Percentiles rank a stretch among this genome's conserved stretches.
Evolutionary conservation across 2,797 vertebrate genomes (phyloP).

Genomic region (Crypturellus tataupa): DNA sequence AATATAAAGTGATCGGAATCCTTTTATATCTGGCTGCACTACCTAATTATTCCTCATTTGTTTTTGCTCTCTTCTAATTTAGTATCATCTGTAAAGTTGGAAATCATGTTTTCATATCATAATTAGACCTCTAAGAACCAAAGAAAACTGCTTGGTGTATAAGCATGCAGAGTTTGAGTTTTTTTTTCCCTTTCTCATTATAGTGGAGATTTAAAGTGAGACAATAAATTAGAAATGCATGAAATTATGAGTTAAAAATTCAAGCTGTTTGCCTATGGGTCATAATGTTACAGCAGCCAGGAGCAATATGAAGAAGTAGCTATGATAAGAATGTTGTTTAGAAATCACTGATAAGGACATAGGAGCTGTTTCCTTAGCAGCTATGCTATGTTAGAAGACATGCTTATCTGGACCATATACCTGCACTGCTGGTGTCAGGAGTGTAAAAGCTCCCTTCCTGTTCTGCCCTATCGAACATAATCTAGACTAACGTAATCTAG

Average conservation of each 20-base stretch:
- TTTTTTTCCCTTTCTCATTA: constrained; percentile 41
- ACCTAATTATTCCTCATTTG: constrained; percentile 83
- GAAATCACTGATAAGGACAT: not conserved
- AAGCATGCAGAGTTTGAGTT: not conserved
- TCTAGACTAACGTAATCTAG: not conserved
- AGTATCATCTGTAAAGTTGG: constrained; percentile 80
- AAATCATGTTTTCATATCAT: constrained; percentile 82
- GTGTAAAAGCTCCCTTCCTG: not conserved
- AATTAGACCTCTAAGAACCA: constrained; percentile 80
- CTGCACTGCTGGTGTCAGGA: not conserved
- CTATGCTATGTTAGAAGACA: accelerated
- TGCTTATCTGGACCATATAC: not conserved
- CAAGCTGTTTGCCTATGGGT: constrained; percentile 45
- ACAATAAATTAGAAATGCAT: constrained; percentile 76
- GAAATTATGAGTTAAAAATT: constrained; percentile 64
- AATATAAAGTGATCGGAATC: constrained; percentile 77
- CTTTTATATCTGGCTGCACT: constrained; percentile 80
- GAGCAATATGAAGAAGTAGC: not conserved
- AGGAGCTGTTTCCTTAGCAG: not conserved
- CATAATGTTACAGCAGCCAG: not conserved
- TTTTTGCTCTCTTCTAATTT: constrained; percentile 84
- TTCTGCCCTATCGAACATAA: not conserved
- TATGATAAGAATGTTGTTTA: constrained; percentile 2
- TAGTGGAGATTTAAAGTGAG: constrained; percentile 73
- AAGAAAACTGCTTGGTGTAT: constrained; percentile 61